Evolutionary conservation across 30 jellyfish, hydroid and myxozoan species (phyloP).

Genomic region (Chrysaora quinquecirrha): DNA sequence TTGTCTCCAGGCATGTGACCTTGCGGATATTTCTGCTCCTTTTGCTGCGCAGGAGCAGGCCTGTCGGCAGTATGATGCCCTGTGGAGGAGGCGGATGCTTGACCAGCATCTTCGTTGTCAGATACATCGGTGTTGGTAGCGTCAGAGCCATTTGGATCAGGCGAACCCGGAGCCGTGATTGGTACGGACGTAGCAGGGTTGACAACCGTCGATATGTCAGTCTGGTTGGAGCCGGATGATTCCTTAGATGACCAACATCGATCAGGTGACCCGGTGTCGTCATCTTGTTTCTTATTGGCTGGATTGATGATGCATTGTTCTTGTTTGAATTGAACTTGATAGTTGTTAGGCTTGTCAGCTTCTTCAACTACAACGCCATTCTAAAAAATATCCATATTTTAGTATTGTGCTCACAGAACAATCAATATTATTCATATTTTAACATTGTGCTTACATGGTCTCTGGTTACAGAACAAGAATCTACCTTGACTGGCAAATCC

Average conservation of each 20-base stretch:
- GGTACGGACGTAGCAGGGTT: conserved; percentile 97
- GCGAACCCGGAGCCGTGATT: conserved; percentile 99
- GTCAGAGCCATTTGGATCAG: conserved; percentile 93
- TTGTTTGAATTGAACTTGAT: not conserved
- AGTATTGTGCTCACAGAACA: too few species aligned
- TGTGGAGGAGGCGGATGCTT: not conserved
- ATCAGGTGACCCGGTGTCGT: conserved; percentile 43
- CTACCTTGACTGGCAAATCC: too few species aligned
- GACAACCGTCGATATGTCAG: conserved; percentile 96
- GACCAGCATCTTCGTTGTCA: conserved; percentile 40
- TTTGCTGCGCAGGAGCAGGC: not conserved
- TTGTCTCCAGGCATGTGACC: not conserved
- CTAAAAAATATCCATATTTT: too few species aligned
- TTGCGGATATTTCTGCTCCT: not conserved
- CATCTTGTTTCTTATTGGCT: conserved; percentile 35
- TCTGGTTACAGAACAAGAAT: too few species aligned
- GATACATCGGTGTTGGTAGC: conserved; percentile 68
- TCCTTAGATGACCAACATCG: conserved; percentile 93
- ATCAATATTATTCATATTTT: too few species aligned
- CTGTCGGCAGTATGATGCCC: not conserved
- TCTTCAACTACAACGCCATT: not conserved
- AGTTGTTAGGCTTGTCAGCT: not conserved
- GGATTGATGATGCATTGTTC: not conserved
- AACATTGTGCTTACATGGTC: too few species aligned
- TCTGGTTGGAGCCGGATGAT: conserved; percentile 89